phyloP scores from a whole-genome alignment of 2,888 invertebrate species.

The Helicoverpa assulta region DNA sequence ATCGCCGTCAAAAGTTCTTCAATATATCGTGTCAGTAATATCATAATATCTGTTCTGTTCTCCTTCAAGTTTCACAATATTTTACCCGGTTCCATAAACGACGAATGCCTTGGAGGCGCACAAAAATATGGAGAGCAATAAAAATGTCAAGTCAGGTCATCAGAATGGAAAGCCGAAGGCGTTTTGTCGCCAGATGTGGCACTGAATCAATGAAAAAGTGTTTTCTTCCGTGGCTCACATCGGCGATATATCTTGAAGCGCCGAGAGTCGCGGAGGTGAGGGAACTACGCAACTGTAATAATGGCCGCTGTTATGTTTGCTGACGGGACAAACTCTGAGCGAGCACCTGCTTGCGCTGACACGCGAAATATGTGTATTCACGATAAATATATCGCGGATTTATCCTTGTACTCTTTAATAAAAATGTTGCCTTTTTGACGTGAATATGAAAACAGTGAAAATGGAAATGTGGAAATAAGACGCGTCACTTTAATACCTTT shows the following conservation, averaged over 20 bases:
- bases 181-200: conserved; percentile 89
- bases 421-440: conserved; percentile 68
- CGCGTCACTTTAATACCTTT: conserved; percentile 29
- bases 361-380: conserved; percentile 74
- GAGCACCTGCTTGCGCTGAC: conserved; percentile 82
- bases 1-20: conserved; percentile 77
- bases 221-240: conserved; percentile 86
- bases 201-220: conserved; percentile 90
- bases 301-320: conserved; percentile 80
- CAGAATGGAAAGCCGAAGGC: conserved; percentile 88
- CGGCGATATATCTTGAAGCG: conserved; percentile 83
- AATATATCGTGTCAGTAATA: conserved; percentile 81
- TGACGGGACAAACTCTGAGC: conserved; percentile 81
- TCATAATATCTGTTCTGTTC: conserved; percentile 84
- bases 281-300: conserved; percentile 75
- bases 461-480: conserved; percentile 36
- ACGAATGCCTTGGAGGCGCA: conserved; percentile 84
- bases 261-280: conserved; percentile 61
- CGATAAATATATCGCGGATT: conserved; percentile 68
- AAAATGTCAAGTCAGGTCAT: conserved; percentile 91
- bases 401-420: conserved; percentile 73
- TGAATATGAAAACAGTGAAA: conserved; percentile 47
- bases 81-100: conserved; percentile 82
- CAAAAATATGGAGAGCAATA: conserved; percentile 88
- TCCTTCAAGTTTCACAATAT: conserved; percentile 85